These are phyloP conservation scores for Metellina segmentata DNA, from an alignment of 2,888 invertebrate genomes.

Conservation along the genomic window DNA sequence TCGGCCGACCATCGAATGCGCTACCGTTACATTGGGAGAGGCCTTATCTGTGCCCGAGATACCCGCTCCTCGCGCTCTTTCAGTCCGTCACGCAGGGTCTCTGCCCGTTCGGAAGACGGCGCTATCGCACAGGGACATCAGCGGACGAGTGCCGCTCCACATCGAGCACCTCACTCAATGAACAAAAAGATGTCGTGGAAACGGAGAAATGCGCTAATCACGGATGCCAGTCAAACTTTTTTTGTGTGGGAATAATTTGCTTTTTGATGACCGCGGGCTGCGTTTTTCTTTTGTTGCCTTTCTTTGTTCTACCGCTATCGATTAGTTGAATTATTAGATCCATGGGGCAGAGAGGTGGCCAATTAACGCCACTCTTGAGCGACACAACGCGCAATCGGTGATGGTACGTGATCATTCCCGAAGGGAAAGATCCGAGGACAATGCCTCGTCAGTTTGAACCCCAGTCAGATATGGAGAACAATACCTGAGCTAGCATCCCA, in stretches of 20 bases:
- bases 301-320: too few species aligned
- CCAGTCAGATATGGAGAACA: too few species aligned
- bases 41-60: conserved; percentile 20
- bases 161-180: not conserved
- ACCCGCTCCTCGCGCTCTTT: conserved; percentile 5
- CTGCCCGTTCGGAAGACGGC: not conserved
- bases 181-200: not conserved
- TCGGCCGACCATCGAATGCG: conserved; percentile 38
- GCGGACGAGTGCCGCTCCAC: too few species aligned
- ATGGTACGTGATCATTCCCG: too few species aligned
- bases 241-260: not conserved
- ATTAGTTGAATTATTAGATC: too few species aligned
- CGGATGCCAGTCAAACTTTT: not conserved
- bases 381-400: too few species aligned
- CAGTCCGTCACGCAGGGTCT: conserved; percentile 39
- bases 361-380: too few species aligned
- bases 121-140: not conserved
- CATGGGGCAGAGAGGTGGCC: too few species aligned
- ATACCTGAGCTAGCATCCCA: too few species aligned
- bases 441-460: too few species aligned
- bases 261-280: not conserved
- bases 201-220: not conserved
- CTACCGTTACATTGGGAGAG: not conserved
- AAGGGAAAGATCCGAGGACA: too few species aligned
- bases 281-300: not conserved